Evolutionary conservation across 1,140 invertebrate species (phyloP).

Genomic region (Leptinotarsa undecemlineata): DNA sequence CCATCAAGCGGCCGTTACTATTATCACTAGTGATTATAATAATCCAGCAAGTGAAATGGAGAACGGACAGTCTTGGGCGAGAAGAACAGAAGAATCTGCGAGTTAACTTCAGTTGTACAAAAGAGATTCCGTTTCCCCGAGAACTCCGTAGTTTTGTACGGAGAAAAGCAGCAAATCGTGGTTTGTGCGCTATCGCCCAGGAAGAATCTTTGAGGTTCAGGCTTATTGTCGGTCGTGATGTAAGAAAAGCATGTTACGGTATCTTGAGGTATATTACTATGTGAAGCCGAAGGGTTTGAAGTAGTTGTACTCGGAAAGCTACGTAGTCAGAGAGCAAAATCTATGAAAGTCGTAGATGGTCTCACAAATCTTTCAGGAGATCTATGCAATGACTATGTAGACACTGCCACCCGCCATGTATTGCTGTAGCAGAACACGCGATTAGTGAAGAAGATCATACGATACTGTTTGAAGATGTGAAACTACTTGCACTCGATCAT

Average conservation of each 20-base stretch:
- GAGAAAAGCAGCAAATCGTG: constrained; percentile 96
- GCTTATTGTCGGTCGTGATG: constrained; percentile 86
- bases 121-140: constrained; percentile 97
- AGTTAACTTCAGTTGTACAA: constrained; percentile 97
- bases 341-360: too few species aligned
- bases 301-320: too few species aligned
- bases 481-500: too few species aligned
- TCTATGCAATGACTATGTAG: too few species aligned
- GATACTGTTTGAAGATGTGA: too few species aligned
- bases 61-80: constrained; percentile 98
- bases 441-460: too few species aligned
- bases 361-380: too few species aligned
- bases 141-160: constrained; percentile 92
- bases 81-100: constrained; percentile 90
- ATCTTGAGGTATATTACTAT: constrained; percentile 99
- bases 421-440: too few species aligned
- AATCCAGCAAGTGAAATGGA: constrained; percentile 66
- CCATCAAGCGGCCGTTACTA: too few species aligned
- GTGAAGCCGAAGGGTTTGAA: constrained; percentile 75
- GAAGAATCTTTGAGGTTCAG: constrained; percentile 99
- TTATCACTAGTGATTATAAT: too few species aligned
- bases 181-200: constrained; percentile 98
- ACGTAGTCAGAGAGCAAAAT: too few species aligned
- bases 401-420: too few species aligned
- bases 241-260: constrained; percentile 95